Conservation (phyloP, 2,797 vertebrate species). For the Chromobotia macracanthus region DNA sequence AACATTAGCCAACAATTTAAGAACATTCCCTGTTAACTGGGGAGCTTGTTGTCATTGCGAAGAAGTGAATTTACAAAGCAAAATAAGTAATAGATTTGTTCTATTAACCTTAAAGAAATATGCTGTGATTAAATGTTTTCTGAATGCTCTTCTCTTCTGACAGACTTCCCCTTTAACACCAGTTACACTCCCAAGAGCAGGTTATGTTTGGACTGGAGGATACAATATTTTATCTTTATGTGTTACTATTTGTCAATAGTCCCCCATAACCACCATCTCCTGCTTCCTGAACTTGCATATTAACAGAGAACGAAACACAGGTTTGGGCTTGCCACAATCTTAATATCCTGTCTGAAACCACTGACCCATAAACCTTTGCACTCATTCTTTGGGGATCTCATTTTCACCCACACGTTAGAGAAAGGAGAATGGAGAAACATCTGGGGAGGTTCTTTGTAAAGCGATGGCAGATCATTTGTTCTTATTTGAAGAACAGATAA, state of each 20-base stretch:
- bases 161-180: neutral
- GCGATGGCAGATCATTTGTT: slow-evolving; percentile 5
- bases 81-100: neutral
- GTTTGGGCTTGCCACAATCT: slow-evolving; percentile 23
- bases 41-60: no score
- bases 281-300: slow-evolving; percentile 18
- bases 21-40: no score
- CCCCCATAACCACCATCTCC: slow-evolving; percentile 31
- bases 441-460: slow-evolving; percentile 1
- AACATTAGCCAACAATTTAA: no score
- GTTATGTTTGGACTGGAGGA: neutral
- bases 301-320: slow-evolving; percentile 47
- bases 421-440: neutral
- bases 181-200: neutral
- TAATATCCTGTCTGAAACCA: slow-evolving; percentile 62
- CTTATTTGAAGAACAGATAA: neutral
- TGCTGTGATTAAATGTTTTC: neutral
- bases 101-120: slow-evolving; percentile 50
- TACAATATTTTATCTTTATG: neutral
- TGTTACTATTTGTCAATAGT: slow-evolving; percentile 19
- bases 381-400: slow-evolving; percentile 39
- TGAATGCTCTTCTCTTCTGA: neutral
- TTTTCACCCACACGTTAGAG: slow-evolving; percentile 4
- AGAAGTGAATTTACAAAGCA: neutral
- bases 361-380: slow-evolving; percentile 57